Base-by-base conservation (phyloP, 2,888 invertebrate species). In the Pelosia muscerda region DNA sequence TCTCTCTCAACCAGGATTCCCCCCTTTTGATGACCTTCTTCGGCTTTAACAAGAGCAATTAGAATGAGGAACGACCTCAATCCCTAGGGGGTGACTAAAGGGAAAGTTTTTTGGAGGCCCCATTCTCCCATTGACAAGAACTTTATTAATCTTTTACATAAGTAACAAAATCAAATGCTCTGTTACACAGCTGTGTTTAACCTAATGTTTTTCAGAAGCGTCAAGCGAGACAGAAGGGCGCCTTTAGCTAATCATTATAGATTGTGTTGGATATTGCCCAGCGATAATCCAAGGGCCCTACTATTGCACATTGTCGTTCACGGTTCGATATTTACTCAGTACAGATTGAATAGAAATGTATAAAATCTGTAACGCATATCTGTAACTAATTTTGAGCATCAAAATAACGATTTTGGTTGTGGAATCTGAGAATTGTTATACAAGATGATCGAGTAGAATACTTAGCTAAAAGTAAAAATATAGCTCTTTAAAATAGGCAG, bases 201-300 rank as follows among this genome's bases (percentile, higher is more conserved):
- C 63, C 63, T 72, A 73, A 77, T 73, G 74, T 70, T 76, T 72
- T 69, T 77, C 69, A 59, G 75, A 82, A 68, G 67, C 73, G 77
- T 78, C 76, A 78, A 71, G 71, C 71, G 74, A 82, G 83, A 81
- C 80, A 74, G 81, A 79, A 81, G 84, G 81, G 84, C 81, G 81
- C 79, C 73, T 73, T 69, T 23, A 71, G 42, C 74, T 89, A 90
- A 90, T 87, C 84, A 86, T 86, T 85, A 90, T 88, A 83, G 86
- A 90, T 90, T 83, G 79, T 71, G 67, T 70, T 69, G 79, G 81
- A 86, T 88, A 90, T 90, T 90, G 86, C 86, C 67, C 69, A 63
- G 72, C 74, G 79, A 88, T 87, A 84, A 86, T 87, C 85, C 82
- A 67, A 68, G 59, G 68, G 56, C 69, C 67, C 66, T 68, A 68